These are phyloP conservation scores for Bagarius yarrelli DNA, from an alignment of 2,113 vertebrate species.

Conservation along the genomic window DNA sequence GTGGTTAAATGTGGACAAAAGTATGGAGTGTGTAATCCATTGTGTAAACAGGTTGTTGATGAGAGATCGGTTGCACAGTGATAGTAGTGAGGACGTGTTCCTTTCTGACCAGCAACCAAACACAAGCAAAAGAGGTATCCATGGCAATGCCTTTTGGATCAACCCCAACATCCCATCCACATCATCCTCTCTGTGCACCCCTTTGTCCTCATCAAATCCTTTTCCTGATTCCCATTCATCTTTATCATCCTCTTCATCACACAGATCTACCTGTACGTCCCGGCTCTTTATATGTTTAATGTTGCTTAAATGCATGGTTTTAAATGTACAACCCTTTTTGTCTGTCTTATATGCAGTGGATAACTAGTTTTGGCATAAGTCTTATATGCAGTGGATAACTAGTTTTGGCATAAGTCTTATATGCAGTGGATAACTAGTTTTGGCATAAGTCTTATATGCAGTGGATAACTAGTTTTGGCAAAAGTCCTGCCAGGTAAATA, in stretches of 20 bases:
- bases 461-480: neutral
- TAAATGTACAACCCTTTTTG: slow-evolving; percentile 37
- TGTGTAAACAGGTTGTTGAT: slow-evolving; percentile 89
- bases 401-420: neutral
- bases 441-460: neutral
- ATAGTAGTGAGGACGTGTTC: slow-evolving; percentile 90
- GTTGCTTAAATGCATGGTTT: neutral
- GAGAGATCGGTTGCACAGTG: slow-evolving; percentile 81
- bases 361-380: neutral
- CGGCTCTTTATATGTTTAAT: neutral
- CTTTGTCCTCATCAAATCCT: slow-evolving; percentile 48
- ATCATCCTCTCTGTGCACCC: slow-evolving; percentile 27
- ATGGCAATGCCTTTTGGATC: slow-evolving; percentile 79
- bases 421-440: neutral
- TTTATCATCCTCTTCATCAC: slow-evolving; percentile 50
- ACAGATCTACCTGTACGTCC: slow-evolving; percentile 59
- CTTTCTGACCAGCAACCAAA: slow-evolving; percentile 71
- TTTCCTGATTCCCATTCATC: slow-evolving; percentile 37
- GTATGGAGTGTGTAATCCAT: slow-evolving; percentile 95
- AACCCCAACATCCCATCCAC: slow-evolving; percentile 67
- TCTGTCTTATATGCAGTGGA: too few species aligned
- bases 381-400: neutral
- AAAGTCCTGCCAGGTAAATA: neutral
- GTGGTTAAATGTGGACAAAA: slow-evolving; percentile 96
- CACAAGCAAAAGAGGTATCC: slow-evolving; percentile 89